A percentile compares a stretch with the other conserved stretches of the same genome.
phyloP scores from a whole-genome alignment of 1,140 invertebrate species.

The Acromyrmex echinatior region DNA sequence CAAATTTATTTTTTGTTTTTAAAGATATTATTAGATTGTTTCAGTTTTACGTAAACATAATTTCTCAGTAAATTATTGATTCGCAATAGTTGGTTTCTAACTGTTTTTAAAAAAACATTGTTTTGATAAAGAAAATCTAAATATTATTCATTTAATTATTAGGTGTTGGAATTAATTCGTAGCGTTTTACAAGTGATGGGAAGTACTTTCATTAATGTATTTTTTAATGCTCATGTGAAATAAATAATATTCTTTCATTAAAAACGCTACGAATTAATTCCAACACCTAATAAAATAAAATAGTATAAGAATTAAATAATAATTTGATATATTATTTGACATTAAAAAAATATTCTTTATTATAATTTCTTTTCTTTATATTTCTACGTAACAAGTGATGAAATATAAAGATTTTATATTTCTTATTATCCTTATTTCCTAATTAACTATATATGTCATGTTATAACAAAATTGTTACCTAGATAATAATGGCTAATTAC shows the following conservation, averaged over 20 bases:
- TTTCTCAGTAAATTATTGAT: neutral
- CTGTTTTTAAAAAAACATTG: neutral
- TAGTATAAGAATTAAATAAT: neutral
- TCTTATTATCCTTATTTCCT: neutral
- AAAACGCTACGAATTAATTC: no score
- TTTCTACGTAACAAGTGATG: no score
- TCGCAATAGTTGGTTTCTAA: neutral
- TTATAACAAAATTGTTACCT: neutral
- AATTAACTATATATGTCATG: neutral
- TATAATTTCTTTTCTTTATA: neutral
- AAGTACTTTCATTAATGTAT: no score
- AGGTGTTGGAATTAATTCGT: no score
- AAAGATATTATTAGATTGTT: constrained; percentile 32
- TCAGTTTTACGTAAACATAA: constrained; percentile 16
- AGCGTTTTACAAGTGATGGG: no score
- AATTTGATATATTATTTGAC: neutral
- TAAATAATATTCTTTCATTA: no score
- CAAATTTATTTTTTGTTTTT: constrained; percentile 66
- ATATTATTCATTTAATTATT: neutral
- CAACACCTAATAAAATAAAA: no score
- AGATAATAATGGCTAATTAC: neutral
- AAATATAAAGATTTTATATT: neutral
- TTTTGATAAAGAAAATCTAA: neutral
- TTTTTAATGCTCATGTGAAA: no score
- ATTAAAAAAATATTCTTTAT: neutral